These are phyloP conservation scores for Panonychus citri DNA, from an alignment of 1,140 invertebrate species.

Conservation along the genomic window DNA sequence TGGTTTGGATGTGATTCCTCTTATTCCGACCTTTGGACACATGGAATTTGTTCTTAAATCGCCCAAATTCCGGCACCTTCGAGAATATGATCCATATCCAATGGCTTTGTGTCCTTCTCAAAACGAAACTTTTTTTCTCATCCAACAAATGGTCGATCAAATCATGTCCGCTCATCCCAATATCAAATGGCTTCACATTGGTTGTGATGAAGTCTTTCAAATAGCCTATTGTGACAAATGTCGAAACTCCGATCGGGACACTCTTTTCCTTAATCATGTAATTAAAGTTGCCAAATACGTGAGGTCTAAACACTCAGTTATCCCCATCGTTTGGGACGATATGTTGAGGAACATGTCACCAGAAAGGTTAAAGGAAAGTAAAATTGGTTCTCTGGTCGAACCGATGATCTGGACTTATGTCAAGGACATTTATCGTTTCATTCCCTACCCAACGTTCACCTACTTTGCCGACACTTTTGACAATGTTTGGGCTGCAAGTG, in stretches of 20 bases:
- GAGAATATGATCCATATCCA: constrained; percentile 49
- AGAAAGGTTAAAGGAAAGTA: constrained; percentile 25
- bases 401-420: constrained; percentile 49
- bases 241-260: constrained; percentile 27
- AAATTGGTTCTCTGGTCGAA: constrained; percentile 48
- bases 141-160: constrained; percentile 60
- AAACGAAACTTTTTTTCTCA: constrained; percentile 38
- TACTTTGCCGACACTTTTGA: constrained; percentile 57
- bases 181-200: constrained; percentile 30
- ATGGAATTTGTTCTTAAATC: constrained; percentile 71
- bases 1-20: constrained; percentile 55
- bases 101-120: constrained; percentile 60
- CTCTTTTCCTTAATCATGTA: constrained; percentile 46
- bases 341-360: constrained; percentile 48
- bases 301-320: constrained; percentile 22
- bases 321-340: constrained; percentile 78
- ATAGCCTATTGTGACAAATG: constrained; percentile 55
- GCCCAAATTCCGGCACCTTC: constrained; percentile 41
- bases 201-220: constrained; percentile 39
- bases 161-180: constrained; percentile 31
- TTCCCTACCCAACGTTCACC: constrained; percentile 39
- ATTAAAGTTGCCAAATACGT: constrained; percentile 24
- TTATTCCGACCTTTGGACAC: constrained; percentile 89
- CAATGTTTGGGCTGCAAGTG: constrained; percentile 71
- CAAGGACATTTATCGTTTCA: constrained; percentile 30